Conservation (phyloP, 2,113 vertebrate genomes). For the Sphaerodactylus townsendi region DNA sequence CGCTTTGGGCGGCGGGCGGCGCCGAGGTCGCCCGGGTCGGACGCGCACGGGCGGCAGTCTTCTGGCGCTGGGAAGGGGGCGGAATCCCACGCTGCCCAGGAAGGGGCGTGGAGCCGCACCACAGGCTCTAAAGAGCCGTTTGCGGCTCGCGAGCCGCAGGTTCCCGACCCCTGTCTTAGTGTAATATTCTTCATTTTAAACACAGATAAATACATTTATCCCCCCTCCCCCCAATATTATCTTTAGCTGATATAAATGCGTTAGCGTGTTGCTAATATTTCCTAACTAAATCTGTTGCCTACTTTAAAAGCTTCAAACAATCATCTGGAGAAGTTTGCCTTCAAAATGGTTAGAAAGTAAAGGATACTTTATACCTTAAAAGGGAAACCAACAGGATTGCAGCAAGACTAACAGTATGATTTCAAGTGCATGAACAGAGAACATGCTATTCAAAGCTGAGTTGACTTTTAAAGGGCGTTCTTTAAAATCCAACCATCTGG, state of each 20-base stretch:
- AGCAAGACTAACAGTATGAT: constrained; percentile 36
- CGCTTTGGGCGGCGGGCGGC: no score
- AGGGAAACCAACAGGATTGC: constrained; percentile 3
- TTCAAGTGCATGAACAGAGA: constrained; percentile 32
- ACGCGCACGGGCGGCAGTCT: no score
- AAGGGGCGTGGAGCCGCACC: no score
- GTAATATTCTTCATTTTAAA: background rate
- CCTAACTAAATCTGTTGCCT: background rate
- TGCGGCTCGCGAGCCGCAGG: no score
- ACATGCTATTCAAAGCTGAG: constrained; percentile 34
- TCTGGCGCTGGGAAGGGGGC: no score
- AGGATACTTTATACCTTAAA: constrained; percentile 26
- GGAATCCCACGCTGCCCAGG: no score
- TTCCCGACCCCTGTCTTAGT: background rate
- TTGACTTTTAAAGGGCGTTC: constrained; percentile 37
- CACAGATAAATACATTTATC: no score
- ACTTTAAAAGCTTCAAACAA: constrained; percentile 19
- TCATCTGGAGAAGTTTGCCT: constrained; percentile 16
- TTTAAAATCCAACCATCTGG: constrained; percentile 45
- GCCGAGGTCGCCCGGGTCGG: no score
- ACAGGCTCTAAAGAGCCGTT: no score
- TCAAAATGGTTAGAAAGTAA: constrained; percentile 16
- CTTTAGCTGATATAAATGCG: background rate
- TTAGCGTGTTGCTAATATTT: background rate
- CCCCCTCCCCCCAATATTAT: background rate